Base-by-base conservation (phyloP, 2,113 vertebrate genomes). In the Alectura lathami region DNA sequence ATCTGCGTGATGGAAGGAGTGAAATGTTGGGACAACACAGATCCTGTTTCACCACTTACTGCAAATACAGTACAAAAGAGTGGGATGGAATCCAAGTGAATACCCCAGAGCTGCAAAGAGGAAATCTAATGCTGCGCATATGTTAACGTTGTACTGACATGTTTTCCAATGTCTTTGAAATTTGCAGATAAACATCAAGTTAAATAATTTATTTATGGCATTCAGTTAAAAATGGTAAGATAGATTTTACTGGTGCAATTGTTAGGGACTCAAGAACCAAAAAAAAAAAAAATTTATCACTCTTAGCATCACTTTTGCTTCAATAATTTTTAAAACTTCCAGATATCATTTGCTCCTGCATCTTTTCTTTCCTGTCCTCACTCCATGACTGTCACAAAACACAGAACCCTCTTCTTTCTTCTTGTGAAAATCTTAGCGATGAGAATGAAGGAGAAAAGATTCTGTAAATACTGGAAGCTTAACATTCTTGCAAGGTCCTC, bases 331-430 rank as follows among this genome's bases (percentile, higher is more conserved):
- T 17, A 67, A 82, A 17, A 36, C 13, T 50, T n/a, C 8, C n/a
- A 54, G 11, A 7, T 43, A 38, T 2, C 2, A 24, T 76, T 74
- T 76, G 2, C 22, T 79, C 10, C 29, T 69, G 6, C 1, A 1
- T 53, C 15, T 74, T 75, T 92, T 69, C 22, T 6, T 32, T 88
- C 17, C 9, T 78, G 9, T 75, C 22, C 18, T 76, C 8, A 70
- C 23, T 7, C 77, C 0, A 0, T 21, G 56, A 56, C 54, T 16
- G 12, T 59, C 27, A 67, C 77, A 73, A 81, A 30, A 24, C 11
- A 60, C 12, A 53, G 73, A 51, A 8, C 1, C 1, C 1, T 34
- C 10, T 7, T 2, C 3, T 56, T 68, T 70, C 3, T 4, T 76
- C 60, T 57, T 1, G 1, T 40, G 17, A 38, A 66, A 45, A 21